These are phyloP conservation scores for Xestia ashworthii DNA, from an alignment of 2,888 invertebrate species.

Conservation along the genomic window DNA sequence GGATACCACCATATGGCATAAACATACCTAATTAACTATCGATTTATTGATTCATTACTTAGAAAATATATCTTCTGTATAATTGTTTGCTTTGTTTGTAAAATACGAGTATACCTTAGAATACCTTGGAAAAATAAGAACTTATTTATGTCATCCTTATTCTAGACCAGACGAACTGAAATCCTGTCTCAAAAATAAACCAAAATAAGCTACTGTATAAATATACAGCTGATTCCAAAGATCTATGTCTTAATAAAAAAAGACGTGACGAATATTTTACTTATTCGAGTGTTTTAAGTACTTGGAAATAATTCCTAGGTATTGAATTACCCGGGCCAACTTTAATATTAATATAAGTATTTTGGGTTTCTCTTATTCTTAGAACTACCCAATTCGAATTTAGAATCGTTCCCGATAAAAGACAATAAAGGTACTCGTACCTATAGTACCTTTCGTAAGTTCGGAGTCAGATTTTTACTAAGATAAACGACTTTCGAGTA, in stretches of 20 bases:
- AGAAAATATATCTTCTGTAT: not conserved
- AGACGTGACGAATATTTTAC: constrained; percentile 6
- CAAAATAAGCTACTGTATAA: not conserved
- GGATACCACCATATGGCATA: constrained; percentile 12
- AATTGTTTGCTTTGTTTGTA: not conserved
- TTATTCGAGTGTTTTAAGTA: constrained; percentile 5
- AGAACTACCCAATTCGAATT: not conserved
- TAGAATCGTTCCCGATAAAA: not conserved
- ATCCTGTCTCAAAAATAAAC: constrained; percentile 5
- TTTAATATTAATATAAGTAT: not conserved
- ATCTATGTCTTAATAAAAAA: not conserved
- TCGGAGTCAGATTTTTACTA: not conserved
- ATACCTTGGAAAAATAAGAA: constrained; percentile 5
- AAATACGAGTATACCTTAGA: no score
- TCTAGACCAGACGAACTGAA: not conserved
- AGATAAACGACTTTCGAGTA: not conserved
- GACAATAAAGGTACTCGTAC: no score
- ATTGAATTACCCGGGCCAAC: not conserved
- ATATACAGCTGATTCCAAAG: constrained; percentile 1
- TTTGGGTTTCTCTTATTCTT: not conserved
- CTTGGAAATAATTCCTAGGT: not conserved
- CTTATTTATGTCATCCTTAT: constrained; percentile 1
- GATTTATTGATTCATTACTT: constrained; percentile 5
- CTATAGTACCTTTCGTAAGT: no score
- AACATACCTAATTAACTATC: constrained; percentile 14